Conservation (phyloP, 2,797 vertebrate genomes). For the Phoxinus dragarum region DNA sequence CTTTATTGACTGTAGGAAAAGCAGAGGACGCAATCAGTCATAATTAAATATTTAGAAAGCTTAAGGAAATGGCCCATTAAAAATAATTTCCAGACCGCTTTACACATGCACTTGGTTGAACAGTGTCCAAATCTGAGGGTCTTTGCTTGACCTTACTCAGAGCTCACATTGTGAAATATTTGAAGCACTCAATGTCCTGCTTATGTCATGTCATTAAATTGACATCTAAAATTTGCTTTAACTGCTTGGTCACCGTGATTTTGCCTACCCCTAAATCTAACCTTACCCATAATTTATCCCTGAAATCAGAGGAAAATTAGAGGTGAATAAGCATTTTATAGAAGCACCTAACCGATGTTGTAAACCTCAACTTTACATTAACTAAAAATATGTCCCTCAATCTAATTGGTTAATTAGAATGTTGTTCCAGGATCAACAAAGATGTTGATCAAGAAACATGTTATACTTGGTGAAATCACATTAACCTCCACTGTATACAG, state of each 20-base stretch:
- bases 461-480: no score
- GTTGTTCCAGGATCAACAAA: not conserved
- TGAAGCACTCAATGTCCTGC: not conserved
- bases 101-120: slow-evolving; percentile 18
- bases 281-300: not conserved
- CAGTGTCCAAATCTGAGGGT: slow-evolving; percentile 9
- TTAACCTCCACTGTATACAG: no score
- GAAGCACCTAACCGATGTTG: not conserved
- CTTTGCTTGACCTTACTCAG: slow-evolving; percentile 12
- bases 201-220: not conserved
- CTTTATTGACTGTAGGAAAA: slow-evolving; percentile 47
- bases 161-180: not conserved
- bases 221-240: not conserved
- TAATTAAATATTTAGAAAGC: slow-evolving; percentile 62
- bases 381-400: not conserved
- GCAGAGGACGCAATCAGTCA: slow-evolving; percentile 57
- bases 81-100: slow-evolving; percentile 53
- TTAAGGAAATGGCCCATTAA: slow-evolving; percentile 59
- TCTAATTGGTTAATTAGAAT: not conserved
- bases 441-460: not conserved
- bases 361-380: not conserved
- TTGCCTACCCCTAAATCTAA: not conserved
- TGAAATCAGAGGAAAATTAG: not conserved
- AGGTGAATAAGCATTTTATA: not conserved
- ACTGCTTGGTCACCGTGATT: not conserved